Conservation (phyloP, 2,113 vertebrate species). For the Trinectes maculatus region DNA sequence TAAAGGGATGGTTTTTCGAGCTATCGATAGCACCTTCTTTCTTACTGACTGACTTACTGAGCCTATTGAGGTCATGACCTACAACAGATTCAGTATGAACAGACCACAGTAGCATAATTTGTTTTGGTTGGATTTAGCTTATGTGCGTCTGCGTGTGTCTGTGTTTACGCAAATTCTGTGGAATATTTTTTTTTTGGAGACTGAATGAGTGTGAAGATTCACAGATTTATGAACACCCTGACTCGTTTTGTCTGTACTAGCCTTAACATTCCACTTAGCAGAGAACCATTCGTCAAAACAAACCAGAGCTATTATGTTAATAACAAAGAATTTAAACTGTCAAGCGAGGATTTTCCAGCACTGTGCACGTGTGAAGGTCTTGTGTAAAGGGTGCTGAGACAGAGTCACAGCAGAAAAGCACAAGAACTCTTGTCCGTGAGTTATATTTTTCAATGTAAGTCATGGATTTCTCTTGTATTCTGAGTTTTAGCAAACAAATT, state of each 20-base stretch:
- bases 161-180: slow-evolving; percentile 2
- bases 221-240: slow-evolving; percentile 10
- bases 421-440: neutral
- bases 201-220: slow-evolving; percentile 1
- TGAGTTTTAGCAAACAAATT: no score
- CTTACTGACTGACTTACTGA: slow-evolving; percentile 10
- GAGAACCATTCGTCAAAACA: neutral
- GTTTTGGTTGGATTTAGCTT: neutral
- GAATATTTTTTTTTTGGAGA: neutral
- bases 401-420: neutral
- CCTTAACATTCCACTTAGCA: slow-evolving; percentile 9
- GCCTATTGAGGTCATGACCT: slow-evolving; percentile 18
- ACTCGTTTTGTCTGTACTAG: neutral
- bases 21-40: neutral
- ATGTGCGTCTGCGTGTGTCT: neutral
- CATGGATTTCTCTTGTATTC: neutral
- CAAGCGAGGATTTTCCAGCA: slow-evolving; percentile 14
- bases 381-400: neutral
- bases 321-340: slow-evolving; percentile 24
- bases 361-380: slow-evolving; percentile 1
- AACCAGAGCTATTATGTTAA: slow-evolving; percentile 7
- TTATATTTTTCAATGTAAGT: neutral
- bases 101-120: neutral
- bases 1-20: slow-evolving; percentile 7
- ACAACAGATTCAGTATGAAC: neutral